These are phyloP conservation scores for Lissonota sp. DNA, from an alignment of 2,888 invertebrate species.

Conservation along the genomic window DNA sequence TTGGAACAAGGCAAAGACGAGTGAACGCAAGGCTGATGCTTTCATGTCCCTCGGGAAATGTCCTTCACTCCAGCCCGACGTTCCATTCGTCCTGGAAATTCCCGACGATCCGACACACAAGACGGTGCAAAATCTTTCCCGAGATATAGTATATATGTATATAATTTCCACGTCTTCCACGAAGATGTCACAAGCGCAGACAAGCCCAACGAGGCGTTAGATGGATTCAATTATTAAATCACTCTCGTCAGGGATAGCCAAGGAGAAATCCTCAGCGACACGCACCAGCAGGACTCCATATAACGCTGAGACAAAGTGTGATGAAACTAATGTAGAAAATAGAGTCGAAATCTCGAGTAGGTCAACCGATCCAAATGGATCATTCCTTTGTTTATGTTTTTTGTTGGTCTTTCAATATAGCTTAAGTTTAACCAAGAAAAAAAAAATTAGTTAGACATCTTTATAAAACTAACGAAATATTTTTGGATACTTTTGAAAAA, in stretches of 20 bases:
- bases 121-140: conserved; percentile 49
- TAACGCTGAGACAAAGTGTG: neutral
- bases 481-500: too few relatives aligned
- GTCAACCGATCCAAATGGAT: too few relatives aligned
- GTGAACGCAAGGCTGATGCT: conserved; percentile 33
- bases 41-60: conserved; percentile 72
- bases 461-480: too few relatives aligned
- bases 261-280: conserved; percentile 26
- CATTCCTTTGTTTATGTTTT: too few relatives aligned
- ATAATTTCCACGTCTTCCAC: conserved; percentile 11
- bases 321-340: neutral
- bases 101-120: conserved; percentile 48
- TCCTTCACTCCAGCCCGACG: conserved; percentile 68
- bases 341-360: too few relatives aligned
- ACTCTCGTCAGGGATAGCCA: conserved; percentile 36
- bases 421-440: too few relatives aligned
- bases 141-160: conserved; percentile 7
- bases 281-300: conserved; percentile 3
- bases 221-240: conserved; percentile 64
- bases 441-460: too few relatives aligned
- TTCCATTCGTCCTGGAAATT: conserved; percentile 65
- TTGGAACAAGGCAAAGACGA: conserved; percentile 63
- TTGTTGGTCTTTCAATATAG: too few relatives aligned
- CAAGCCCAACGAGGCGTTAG: conserved; percentile 48
- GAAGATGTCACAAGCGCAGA: conserved; percentile 45